phyloP scores from a whole-genome alignment of 2,113 vertebrate genomes.

The Fulica atra region DNA sequence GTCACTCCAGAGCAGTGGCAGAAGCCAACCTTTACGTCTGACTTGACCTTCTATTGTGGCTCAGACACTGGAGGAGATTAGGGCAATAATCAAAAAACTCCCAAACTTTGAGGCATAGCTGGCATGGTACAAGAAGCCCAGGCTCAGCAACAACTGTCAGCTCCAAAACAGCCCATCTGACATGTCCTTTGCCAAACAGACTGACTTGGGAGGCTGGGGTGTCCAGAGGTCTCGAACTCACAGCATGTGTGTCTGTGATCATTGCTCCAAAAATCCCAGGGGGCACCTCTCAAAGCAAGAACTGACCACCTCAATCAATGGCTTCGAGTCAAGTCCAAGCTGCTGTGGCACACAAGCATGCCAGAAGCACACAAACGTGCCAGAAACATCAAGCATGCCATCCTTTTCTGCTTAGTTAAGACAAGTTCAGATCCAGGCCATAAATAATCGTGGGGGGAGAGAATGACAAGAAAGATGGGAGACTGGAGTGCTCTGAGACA shows the following conservation, averaged over 20 bases:
- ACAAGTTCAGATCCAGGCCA: not conserved
- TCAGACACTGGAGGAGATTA: slow-evolving; percentile 21
- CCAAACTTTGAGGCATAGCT: not conserved
- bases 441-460: not conserved
- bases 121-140: not conserved
- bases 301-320: not conserved
- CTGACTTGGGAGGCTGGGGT: not conserved
- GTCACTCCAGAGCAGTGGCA: not conserved
- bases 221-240: not conserved
- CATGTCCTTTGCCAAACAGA: not conserved
- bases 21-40: slow-evolving; percentile 31
- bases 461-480: not conserved
- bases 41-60: slow-evolving; percentile 72
- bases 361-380: not conserved
- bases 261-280: not conserved
- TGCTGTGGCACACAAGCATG: not conserved
- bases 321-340: not conserved
- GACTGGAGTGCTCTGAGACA: not conserved
- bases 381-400: not conserved
- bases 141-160: not conserved
- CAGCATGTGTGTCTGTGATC: not conserved
- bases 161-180: not conserved
- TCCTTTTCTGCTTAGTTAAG: not conserved
- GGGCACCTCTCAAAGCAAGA: not conserved
- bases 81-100: not conserved